phyloP scores from a whole-genome alignment of 2,888 invertebrate genomes.

The Timema podura region DNA sequence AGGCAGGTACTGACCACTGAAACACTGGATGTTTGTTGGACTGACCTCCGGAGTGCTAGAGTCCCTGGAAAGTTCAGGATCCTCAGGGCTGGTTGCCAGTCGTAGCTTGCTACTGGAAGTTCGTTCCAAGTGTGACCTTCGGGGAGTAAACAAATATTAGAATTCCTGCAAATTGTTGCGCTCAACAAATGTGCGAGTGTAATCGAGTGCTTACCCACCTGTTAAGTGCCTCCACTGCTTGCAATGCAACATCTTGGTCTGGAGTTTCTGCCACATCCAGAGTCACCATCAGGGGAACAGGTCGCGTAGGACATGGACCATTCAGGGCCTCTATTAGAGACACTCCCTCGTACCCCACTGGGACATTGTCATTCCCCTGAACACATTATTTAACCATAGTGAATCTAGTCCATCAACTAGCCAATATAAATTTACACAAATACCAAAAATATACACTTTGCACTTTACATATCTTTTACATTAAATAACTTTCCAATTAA shows the following conservation, averaged over 20 bases:
- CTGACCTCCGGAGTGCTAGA: slow-evolving; percentile 53
- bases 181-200: no score
- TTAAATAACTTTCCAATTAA: background rate
- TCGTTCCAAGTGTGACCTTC: slow-evolving; percentile 49
- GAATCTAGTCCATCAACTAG: background rate
- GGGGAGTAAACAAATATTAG: background rate
- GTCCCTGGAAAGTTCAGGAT: slow-evolving; percentile 40
- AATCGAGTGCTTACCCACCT: slow-evolving; percentile 6
- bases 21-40: background rate
- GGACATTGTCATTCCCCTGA: slow-evolving; percentile 77
- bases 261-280: slow-evolving; percentile 47
- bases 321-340: slow-evolving; percentile 94
- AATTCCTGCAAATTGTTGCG: background rate
- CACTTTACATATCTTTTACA: background rate
- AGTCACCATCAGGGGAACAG: slow-evolving; percentile 33
- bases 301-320: slow-evolving; percentile 69
- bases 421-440: background rate
- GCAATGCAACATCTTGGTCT: slow-evolving; percentile 59
- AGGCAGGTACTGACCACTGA: no score
- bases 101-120: slow-evolving; percentile 49
- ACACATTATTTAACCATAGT: background rate
- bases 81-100: slow-evolving; percentile 42
- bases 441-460: background rate
- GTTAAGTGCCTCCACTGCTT: slow-evolving; percentile 64
- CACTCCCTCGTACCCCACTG: slow-evolving; percentile 89